Evolutionary conservation across 2,888 invertebrate genomes (phyloP).

Genomic region (Salticus scenicus): DNA sequence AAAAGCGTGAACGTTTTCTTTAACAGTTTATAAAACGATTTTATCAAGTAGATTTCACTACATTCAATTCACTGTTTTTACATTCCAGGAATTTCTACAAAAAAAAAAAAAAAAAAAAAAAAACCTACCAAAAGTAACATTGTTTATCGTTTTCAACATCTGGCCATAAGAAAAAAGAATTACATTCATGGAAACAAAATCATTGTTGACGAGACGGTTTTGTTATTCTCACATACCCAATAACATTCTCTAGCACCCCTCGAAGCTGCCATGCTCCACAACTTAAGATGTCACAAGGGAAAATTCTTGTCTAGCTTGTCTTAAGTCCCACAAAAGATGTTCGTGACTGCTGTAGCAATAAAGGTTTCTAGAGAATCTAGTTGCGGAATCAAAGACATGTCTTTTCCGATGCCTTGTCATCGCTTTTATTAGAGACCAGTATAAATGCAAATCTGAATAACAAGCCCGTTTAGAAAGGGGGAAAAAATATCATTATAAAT

Average conservation of each 20-base stretch:
- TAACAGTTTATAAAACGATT: too few relatives aligned
- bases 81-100: too few relatives aligned
- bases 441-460: neutral
- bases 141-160: too few relatives aligned
- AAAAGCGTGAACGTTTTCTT: too few relatives aligned
- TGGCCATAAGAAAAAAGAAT: neutral
- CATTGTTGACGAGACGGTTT: neutral
- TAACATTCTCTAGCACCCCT: neutral
- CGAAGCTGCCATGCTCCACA: slow-evolving; percentile 2
- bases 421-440: neutral
- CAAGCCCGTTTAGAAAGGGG: too few relatives aligned
- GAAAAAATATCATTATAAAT: too few relatives aligned
- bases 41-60: too few relatives aligned
- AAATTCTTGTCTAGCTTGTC: slow-evolving; percentile 22
- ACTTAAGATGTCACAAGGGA: slow-evolving; percentile 16
- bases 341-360: neutral
- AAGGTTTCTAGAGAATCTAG: neutral
- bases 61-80: too few relatives aligned
- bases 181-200: neutral
- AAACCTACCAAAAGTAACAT: too few relatives aligned
- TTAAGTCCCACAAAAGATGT: neutral
- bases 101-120: too few relatives aligned
- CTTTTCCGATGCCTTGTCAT: neutral
- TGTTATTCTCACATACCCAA: neutral
- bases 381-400: neutral